These are phyloP conservation scores for Diadegma fenestrale DNA, from an alignment of 2,888 invertebrate species.

Conservation along the genomic window DNA sequence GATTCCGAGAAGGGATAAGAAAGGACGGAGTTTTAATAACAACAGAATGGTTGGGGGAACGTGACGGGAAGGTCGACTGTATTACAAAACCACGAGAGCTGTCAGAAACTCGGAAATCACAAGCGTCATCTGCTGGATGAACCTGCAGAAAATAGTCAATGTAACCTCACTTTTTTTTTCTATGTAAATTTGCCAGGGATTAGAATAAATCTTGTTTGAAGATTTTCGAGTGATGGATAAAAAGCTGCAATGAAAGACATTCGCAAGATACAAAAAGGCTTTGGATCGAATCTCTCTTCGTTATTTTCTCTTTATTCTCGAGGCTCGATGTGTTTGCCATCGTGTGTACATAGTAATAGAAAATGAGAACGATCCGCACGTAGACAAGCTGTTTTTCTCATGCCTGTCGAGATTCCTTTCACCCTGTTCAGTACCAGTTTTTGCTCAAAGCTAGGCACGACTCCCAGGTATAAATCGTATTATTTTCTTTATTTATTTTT, in stretches of 20 bases:
- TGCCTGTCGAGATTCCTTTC: conserved; percentile 61
- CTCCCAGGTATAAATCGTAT: conserved; percentile 33
- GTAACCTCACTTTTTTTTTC: conserved; percentile 12
- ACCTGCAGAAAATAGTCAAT: not conserved
- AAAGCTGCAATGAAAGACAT: not conserved
- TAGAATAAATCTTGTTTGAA: not conserved
- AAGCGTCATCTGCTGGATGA: conserved; percentile 34
- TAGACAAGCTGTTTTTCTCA: conserved; percentile 47
- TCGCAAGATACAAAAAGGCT: not conserved
- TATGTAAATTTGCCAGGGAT: not conserved
- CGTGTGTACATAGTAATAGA: not conserved
- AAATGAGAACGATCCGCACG: conserved; percentile 5
- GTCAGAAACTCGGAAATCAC: not conserved
- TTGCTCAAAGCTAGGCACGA: conserved; percentile 41
- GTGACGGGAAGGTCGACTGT: not conserved
- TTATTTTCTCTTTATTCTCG: conserved; percentile 1
- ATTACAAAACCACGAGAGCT: not conserved
- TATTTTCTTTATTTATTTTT: conserved; percentile 25
- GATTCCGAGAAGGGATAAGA: not conserved
- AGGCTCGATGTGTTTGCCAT: not conserved
- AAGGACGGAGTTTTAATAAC: not conserved
- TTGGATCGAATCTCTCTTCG: not conserved
- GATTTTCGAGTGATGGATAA: not conserved
- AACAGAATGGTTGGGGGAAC: not conserved
- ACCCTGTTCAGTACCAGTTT: conserved; percentile 50